These are phyloP conservation scores for Serripes groenlandicus DNA, from an alignment of 2,888 invertebrate genomes.

Conservation along the genomic window DNA sequence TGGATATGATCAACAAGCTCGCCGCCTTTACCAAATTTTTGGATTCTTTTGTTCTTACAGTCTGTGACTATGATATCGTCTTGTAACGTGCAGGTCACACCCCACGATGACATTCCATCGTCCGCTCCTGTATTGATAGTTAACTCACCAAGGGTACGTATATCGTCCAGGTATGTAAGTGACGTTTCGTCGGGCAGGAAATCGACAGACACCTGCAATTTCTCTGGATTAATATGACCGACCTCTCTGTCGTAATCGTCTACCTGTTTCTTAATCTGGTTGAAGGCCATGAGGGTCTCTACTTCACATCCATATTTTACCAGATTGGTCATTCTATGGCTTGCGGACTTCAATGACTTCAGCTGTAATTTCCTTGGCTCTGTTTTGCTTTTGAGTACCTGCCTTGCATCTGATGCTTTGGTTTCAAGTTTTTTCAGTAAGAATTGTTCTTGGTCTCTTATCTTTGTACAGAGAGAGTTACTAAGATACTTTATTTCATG, in stretches of 20 bases:
- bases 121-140: slow-evolving; percentile 72
- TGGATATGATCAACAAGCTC: slow-evolving; percentile 80
- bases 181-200: slow-evolving; percentile 69
- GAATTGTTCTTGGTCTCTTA: slow-evolving; percentile 71
- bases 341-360: slow-evolving; percentile 72
- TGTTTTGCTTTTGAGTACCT: slow-evolving; percentile 57
- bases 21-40: slow-evolving; percentile 79
- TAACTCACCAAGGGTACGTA: slow-evolving; percentile 65
- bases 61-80: slow-evolving; percentile 81
- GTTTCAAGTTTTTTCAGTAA: slow-evolving; percentile 71
- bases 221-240: slow-evolving; percentile 64
- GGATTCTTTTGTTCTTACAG: slow-evolving; percentile 78
- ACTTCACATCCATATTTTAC: slow-evolving; percentile 79
- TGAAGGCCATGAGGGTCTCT: slow-evolving; percentile 74
- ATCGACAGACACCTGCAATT: slow-evolving; percentile 65
- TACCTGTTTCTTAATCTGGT: slow-evolving; percentile 68
- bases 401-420: slow-evolving; percentile 59
- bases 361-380: slow-evolving; percentile 69
- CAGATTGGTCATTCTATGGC: slow-evolving; percentile 74
- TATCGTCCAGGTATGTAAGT: slow-evolving; percentile 69
- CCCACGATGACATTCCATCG: slow-evolving; percentile 77
- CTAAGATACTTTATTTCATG: slow-evolving; percentile 72
- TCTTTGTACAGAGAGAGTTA: slow-evolving; percentile 70
- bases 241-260: slow-evolving; percentile 66
- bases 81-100: slow-evolving; percentile 77